A percentile compares a stretch with the other conserved stretches of the same genome.
Evolutionary conservation across 2,113 vertebrate species (phyloP).

Genomic region (Cygnus atratus): DNA sequence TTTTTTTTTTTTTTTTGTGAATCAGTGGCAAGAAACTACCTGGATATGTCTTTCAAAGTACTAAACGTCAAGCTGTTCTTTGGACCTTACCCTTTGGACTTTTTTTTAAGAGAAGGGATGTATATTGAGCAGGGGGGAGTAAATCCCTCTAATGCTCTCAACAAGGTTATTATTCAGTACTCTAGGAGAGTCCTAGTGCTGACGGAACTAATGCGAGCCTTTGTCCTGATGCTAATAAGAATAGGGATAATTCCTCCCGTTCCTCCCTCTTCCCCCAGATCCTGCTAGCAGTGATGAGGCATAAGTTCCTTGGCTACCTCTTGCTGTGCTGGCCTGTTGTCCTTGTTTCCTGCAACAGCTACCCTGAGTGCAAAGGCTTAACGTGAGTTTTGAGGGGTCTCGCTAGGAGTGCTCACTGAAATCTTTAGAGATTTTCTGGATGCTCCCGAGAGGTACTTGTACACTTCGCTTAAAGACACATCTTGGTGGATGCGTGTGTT

Average conservation of each 20-base stretch:
- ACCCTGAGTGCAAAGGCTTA: neutral
- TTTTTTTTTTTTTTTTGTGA: neutral
- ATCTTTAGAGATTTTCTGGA: neutral
- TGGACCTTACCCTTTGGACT: neutral
- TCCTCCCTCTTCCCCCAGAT: neutral
- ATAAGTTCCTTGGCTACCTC: neutral
- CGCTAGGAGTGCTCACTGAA: neutral
- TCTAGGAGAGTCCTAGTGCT: conserved; percentile 16
- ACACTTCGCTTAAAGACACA: neutral
- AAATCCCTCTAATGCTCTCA: conserved; percentile 23
- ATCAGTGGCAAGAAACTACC: neutral
- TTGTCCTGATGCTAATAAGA: conserved; percentile 44
- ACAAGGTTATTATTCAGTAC: conserved; percentile 6
- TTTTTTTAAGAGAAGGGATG: neutral
- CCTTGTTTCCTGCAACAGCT: neutral
- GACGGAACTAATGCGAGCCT: neutral
- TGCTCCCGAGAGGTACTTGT: neutral
- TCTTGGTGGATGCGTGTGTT: neutral
- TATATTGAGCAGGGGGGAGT: neutral
- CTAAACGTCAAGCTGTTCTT: neutral
- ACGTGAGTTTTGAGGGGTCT: neutral
- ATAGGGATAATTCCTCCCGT: conserved; percentile 1
- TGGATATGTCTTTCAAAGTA: neutral
- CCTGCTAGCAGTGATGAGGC: neutral
- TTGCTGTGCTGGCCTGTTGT: neutral